These are phyloP conservation scores for Dromococcyx pavoninus DNA, from an alignment of 2,797 vertebrate species.

Conservation along the genomic window DNA sequence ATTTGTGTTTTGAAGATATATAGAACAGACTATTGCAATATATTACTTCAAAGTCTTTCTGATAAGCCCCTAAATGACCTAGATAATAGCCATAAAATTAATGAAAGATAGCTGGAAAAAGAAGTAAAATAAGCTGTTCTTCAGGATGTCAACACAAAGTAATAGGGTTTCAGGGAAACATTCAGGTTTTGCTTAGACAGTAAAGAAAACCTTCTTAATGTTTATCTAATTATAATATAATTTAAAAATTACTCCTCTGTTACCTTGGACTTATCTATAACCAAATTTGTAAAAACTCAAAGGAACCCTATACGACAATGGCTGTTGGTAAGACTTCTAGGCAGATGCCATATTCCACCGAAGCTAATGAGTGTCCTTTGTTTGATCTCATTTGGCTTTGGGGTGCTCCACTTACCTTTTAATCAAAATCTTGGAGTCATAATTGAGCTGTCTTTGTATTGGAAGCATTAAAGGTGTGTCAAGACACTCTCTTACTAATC, in stretches of 20 bases:
- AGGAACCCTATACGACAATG: neutral
- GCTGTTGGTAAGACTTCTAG: neutral
- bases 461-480: slow-evolving; percentile 59
- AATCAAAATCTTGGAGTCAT: slow-evolving; percentile 58
- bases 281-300: neutral
- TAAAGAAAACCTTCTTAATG: neutral
- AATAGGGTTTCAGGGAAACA: neutral
- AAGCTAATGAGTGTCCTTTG: neutral
- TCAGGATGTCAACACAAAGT: neutral
- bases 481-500: slow-evolving; percentile 37
- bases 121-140: neutral
- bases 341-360: neutral
- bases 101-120: neutral
- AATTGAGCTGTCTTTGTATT: slow-evolving; percentile 65
- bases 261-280: neutral
- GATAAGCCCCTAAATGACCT: neutral
- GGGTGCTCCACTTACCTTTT: slow-evolving; percentile 62
- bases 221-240: neutral
- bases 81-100: neutral
- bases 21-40: neutral
- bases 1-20: neutral
- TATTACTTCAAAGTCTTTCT: neutral
- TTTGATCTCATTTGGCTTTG: slow-evolving; percentile 57
- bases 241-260: neutral
- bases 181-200: neutral